Percentiles rank a stretch among this genome's conserved stretches.
These are phyloP conservation scores for Amblyraja radiata DNA, from an alignment of 2,797 vertebrate genomes.

Conservation along the genomic window DNA sequence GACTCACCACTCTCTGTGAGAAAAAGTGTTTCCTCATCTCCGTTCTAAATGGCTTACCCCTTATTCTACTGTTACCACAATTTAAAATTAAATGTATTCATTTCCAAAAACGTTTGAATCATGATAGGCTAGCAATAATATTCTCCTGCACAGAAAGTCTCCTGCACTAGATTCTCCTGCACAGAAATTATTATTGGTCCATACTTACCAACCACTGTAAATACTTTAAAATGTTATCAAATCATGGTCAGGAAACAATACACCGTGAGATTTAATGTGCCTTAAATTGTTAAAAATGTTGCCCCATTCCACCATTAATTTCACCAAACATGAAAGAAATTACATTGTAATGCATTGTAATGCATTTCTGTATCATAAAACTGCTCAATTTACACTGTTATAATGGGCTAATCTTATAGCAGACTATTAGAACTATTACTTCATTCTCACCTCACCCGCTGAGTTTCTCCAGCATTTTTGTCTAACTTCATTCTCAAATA, in stretches of 20 bases:
- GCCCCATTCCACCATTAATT: neutral
- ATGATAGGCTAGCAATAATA: neutral
- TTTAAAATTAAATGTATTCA: too few relatives aligned
- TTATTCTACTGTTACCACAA: too few relatives aligned
- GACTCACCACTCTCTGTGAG: too few relatives aligned
- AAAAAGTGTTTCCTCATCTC: too few relatives aligned
- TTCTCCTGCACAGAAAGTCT: neutral
- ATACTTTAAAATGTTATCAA: neutral
- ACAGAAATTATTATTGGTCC: neutral
- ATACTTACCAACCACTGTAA: neutral
- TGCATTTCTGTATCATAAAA: neutral
- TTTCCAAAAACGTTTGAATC: too few relatives aligned
- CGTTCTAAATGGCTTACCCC: too few relatives aligned
- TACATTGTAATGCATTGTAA: neutral
- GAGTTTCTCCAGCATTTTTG: too few relatives aligned
- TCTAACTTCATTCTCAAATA: neutral
- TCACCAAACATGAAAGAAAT: neutral
- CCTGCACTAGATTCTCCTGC: neutral
- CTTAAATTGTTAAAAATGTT: neutral
- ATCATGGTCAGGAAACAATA: neutral
- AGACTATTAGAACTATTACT: neutral
- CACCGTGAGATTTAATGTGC: neutral
- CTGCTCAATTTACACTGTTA: neutral
- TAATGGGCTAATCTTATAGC: neutral
- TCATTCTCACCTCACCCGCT: neutral